Base-by-base conservation (phyloP, 2,113 vertebrate genomes). In the Forbesichthys papilliferus region DNA sequence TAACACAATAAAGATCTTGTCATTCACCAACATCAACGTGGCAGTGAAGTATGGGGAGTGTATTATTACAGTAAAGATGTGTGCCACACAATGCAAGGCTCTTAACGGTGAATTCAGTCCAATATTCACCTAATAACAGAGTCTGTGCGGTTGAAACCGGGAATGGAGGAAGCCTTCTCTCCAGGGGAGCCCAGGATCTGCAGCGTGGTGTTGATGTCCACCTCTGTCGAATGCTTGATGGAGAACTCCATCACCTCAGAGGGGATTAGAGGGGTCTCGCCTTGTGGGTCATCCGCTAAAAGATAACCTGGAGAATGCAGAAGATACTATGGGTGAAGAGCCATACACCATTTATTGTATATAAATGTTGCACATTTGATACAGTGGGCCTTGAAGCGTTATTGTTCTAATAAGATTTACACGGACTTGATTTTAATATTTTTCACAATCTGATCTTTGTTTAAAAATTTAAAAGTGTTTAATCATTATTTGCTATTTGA, bases 181-280 rank as follows among this genome's bases (percentile, higher is more conserved):
- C 97, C 98, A 68, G 98, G 98, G 51, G 97, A 99, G 79, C 98
- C 97, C 65, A 99, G 94, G 88, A 99, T 95, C 92, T 98, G 96
- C 89, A 99, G 94, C 46, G 97, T 99, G 63, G 95, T 98, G 92
- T 99, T 98, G 90, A 98, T 98, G 90, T 99, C 98, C 86, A 99
- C 97, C 83, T 99, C 96, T 75, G 95, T 91, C 62, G 98, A 95
- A 91, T 98, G 96, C 87, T 96, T 98, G 90, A 99, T 98, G 83
- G 98, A 99, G 88, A 96, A 98, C 90, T 97, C 96, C 98, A 99
- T 99, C 89, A 99, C 94, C 93, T 98, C 98, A 42, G 95, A 93
- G 88, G 98, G 98, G 92, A 99, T 98, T 90, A 98, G 77, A 3
- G 96, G 96, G 73, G 97, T 99, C 92, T 99, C 97, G 74, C 98